Base-by-base conservation (phyloP, 2,797 vertebrate species). In the Brachymystax lenok region DNA sequence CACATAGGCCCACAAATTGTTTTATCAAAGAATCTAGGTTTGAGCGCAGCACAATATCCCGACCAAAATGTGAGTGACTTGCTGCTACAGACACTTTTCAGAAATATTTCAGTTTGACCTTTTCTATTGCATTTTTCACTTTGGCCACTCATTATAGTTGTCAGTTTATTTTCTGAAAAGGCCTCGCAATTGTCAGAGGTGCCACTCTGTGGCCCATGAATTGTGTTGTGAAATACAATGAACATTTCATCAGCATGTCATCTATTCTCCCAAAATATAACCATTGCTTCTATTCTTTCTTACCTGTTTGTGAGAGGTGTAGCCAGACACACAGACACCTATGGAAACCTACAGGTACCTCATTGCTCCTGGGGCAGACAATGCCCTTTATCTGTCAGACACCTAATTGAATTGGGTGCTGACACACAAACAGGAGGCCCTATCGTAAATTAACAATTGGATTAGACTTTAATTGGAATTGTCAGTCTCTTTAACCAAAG, bases 391-490 rank as follows among this genome's bases (percentile, higher is more conserved):
- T 67, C 64, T 33, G 28, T 67, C 27, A 33, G 14, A 19, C 17
- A 59, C 56, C n/a, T 64, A 64, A 64, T 64, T 24, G 61, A 64
- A 27, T 64, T 64, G 8, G 61, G 61, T 24, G 61, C 61, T 24
- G 24, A 68, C n/a, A 68, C 66, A 46, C 61, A 74, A 16, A 77
- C 21, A 70, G 21, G 24, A 64, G 3, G 61, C 24, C 19, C 24
- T 8, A 12, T 4, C 16, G 24, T 64, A 64, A 64, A 64, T 27
- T 7, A 14, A 24, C 12, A 64, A 21, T 59, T 10, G 56, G 56
- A 59, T 59, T 59, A 59, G 56, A 59, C 56, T 64, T 64, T 64
- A 64, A 64, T 64, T 64, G 61, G 61, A 64, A 64, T 64, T 68
- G 28, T 68, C 30, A 30, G 67, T 69, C 67, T 35, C 64, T 17